These are phyloP conservation scores for Sarcoramphus papa DNA, from an alignment of 2,797 vertebrate species.

Conservation along the genomic window DNA sequence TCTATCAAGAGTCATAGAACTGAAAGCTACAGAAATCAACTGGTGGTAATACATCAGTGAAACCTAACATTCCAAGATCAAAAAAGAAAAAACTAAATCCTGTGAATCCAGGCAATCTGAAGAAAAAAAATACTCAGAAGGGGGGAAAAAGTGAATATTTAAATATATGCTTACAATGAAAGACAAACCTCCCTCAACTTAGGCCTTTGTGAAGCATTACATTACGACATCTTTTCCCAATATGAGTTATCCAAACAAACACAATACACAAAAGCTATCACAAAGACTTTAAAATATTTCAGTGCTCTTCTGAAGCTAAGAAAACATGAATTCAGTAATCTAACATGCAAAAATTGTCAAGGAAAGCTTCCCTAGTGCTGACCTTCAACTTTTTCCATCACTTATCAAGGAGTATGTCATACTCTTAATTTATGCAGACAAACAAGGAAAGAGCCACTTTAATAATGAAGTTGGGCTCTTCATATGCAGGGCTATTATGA, in stretches of 20 bases:
- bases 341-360: neutral
- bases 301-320: neutral
- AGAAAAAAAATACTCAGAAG: neutral
- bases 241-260: neutral
- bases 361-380: neutral
- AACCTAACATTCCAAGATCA: neutral
- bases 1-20: neutral
- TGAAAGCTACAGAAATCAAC: neutral
- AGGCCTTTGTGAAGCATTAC: neutral
- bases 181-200: neutral
- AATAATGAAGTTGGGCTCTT: neutral
- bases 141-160: neutral
- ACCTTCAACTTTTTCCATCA: neutral
- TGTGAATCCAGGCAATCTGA: neutral
- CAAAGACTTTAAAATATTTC: neutral
- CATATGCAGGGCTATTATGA: neutral
- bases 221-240: neutral
- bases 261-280: neutral
- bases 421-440: neutral
- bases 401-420: neutral
- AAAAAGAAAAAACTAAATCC: no score
- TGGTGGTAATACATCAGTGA: neutral
- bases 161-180: neutral
- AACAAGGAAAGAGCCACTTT: neutral
- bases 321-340: neutral